Evolutionary conservation across 1,140 invertebrate species (phyloP), one percentile per base, ranked within the genome.

Genomic region (Tetramorium alpestre): DNA sequence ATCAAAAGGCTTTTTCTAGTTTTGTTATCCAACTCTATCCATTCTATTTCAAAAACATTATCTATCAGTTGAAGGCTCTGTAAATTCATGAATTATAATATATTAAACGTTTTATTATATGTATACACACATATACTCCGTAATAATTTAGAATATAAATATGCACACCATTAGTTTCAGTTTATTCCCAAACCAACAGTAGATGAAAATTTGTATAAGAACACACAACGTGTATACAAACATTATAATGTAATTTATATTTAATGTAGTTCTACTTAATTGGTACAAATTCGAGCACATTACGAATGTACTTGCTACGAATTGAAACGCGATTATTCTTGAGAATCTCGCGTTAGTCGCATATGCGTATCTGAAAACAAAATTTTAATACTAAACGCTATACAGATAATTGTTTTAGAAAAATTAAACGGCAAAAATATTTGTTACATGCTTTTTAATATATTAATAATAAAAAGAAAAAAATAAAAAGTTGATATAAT

Each of bases 171-270:
- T 87, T 1, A 72, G 5, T 18, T 77, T 96, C 0, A 96, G 94
- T 90, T 96, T 95, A 89, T 96, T 96, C 22, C 96, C 96, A 89
- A 95, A 96, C 96, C 96, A 96, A 87, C 96, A 96, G 65, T 96
- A 96, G 0, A 96, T 89, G 56, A 95, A 94, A 41, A 96, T 92
- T 80, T 96, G 86, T 13, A 85, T 22, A 3, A 87, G 25, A n/a
- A 86, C 58, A 2, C 87, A 90, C 18, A 56, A 22, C 2, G 73
- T 65, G 58, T 90, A 93, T 7, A 89, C 13, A 10, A 89, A 38
- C 7, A 88, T 67, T 0, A 54, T 73, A 1, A 87, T 6, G n/a
- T 88, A 78, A 70, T 69, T 95, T 8, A 94, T 95, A 92, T 95
- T 95, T 1, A 95, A 94, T 25, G 95, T 85, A 92, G 95, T 94